Conservation (phyloP, 2,888 invertebrate species). For the Candidula unifasciata region DNA sequence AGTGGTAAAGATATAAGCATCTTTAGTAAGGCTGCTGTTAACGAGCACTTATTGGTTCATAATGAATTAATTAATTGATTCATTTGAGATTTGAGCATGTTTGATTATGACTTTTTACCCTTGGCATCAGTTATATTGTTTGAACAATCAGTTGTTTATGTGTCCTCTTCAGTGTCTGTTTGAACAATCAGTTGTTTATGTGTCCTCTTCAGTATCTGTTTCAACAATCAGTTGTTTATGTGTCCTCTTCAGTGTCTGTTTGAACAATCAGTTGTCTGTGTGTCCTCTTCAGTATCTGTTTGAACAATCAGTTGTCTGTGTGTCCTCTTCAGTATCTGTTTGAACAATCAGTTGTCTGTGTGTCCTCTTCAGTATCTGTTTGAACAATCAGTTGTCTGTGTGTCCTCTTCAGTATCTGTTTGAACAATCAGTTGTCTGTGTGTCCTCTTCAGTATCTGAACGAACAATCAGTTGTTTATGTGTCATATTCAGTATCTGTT, state of each 20-base stretch:
- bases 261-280: slow-evolving; percentile 31
- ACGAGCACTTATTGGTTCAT: no score
- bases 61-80: no score
- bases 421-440: slow-evolving; percentile 31
- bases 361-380: not conserved
- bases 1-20: no score
- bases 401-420: slow-evolving; percentile 82
- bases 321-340: slow-evolving; percentile 82
- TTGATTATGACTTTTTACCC: no score
- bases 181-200: not conserved
- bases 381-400: not conserved
- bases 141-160: no score
- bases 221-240: not conserved
- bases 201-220: not conserved
- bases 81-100: no score
- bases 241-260: slow-evolving; percentile 82
- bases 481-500: slow-evolving; percentile 82
- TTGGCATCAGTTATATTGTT: no score
- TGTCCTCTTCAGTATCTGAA: not conserved
- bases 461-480: not conserved
- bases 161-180: not conserved
- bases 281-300: not conserved
- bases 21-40: no score
- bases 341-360: slow-evolving; percentile 31
- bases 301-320: not conserved